A percentile compares a stretch with the other conserved stretches of the same genome.
Evolutionary conservation across 1,140 invertebrate genomes (phyloP).

Genomic region (Ceratitis capitata): DNA sequence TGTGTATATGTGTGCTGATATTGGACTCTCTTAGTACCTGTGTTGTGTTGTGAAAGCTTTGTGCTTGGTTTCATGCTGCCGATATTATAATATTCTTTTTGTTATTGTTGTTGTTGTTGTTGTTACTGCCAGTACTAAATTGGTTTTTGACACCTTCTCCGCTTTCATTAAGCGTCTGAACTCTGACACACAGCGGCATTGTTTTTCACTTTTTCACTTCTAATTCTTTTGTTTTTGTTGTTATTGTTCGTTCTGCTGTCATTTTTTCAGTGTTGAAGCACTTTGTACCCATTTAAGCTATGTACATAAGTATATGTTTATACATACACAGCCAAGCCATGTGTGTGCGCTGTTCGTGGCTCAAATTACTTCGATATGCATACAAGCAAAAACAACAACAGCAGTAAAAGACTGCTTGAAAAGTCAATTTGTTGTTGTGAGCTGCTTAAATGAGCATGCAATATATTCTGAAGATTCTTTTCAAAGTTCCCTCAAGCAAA

Average conservation of each 20-base stretch:
- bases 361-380: conserved; percentile 12
- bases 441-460: not conserved
- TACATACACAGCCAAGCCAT: not conserved
- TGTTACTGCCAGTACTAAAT: not conserved
- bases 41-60: not conserved
- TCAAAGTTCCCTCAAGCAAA: not conserved
- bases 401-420: too few relatives aligned
- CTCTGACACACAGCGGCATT: not conserved
- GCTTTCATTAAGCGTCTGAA: conserved; percentile 29
- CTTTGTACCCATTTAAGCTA: not conserved
- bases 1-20: too few relatives aligned
- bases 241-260: not conserved
- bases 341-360: not conserved
- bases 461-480: not conserved
- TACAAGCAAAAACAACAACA: not conserved
- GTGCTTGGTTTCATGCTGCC: not conserved
- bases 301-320: not conserved
- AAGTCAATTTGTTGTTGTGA: not conserved
- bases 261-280: not conserved
- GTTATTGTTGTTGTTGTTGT: not conserved
- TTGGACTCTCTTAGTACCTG: too few relatives aligned
- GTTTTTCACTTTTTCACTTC: not conserved
- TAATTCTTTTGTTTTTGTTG: not conserved
- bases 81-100: too few relatives aligned
- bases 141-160: conserved; percentile 28